These are phyloP conservation scores for Sebastes fasciatus DNA, from an alignment of 2,113 vertebrate species.

Conservation along the genomic window DNA sequence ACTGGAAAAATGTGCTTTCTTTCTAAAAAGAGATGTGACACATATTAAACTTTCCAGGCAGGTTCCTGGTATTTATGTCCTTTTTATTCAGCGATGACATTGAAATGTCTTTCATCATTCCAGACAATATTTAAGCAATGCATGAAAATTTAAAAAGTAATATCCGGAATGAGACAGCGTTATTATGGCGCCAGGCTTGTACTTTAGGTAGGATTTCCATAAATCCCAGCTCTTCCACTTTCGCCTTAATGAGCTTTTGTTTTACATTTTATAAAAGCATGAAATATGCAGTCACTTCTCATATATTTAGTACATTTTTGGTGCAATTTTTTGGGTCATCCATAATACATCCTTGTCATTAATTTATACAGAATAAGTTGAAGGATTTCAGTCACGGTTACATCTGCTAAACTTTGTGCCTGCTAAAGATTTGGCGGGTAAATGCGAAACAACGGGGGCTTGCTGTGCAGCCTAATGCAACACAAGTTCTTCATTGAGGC, in stretches of 20 bases:
- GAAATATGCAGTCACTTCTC: conserved; percentile 50
- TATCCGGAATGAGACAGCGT: conserved; percentile 19
- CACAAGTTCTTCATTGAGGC: conserved; percentile 19
- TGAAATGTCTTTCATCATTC: not conserved
- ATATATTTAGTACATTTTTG: conserved; percentile 31
- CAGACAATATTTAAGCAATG: not conserved
- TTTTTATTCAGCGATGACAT: conserved; percentile 3
- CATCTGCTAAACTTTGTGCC: conserved; percentile 31
- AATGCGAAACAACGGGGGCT: conserved; percentile 12
- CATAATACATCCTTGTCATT: conserved; percentile 53
- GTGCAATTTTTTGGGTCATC: conserved; percentile 36
- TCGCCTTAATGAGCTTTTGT: conserved; percentile 35
- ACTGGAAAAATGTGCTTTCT: not conserved
- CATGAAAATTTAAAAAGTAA: conserved; percentile 21
- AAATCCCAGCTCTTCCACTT: conserved; percentile 27
- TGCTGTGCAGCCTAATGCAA: conserved; percentile 26
- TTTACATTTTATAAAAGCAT: conserved; percentile 20
- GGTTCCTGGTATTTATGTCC: not conserved
- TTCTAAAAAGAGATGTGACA: not conserved
- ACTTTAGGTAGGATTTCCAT: conserved; percentile 22
- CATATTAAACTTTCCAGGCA: conserved; percentile 1
- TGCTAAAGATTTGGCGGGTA: conserved; percentile 4
- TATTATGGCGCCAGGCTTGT: not conserved
- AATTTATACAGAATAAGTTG: conserved; percentile 42
- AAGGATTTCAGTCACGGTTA: conserved; percentile 18